These are phyloP conservation scores for Eidolon dupreanum DNA, from an alignment of 2,797 vertebrate species.

Conservation along the genomic window DNA sequence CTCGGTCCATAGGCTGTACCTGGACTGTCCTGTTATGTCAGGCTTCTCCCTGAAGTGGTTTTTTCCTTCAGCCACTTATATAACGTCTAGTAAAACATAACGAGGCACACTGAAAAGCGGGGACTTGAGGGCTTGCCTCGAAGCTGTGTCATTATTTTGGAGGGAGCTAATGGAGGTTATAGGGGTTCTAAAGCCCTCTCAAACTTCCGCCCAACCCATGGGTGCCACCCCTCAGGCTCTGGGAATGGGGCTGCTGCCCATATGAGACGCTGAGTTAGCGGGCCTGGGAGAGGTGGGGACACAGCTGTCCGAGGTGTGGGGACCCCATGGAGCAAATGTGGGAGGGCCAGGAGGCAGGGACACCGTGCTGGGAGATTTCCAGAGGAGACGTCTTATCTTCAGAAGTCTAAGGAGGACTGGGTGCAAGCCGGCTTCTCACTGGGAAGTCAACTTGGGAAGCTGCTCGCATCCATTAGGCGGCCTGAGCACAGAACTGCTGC, in stretches of 20 bases:
- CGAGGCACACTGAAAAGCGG: background rate
- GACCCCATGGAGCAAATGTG: background rate
- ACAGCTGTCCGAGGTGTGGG: background rate
- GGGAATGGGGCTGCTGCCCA: background rate
- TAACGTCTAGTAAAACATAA: background rate
- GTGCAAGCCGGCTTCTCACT: background rate
- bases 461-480: background rate
- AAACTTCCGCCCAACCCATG: background rate
- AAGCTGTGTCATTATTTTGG: background rate
- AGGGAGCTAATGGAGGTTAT: background rate
- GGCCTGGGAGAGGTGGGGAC: background rate
- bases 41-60: background rate
- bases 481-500: background rate
- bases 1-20: rapidly evolving
- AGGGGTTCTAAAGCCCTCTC: background rate
- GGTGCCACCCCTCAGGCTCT: background rate
- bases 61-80: background rate
- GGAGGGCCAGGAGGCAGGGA: background rate
- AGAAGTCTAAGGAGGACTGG: background rate
- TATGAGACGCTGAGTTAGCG: background rate
- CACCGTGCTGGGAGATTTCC: background rate
- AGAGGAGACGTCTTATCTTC: background rate
- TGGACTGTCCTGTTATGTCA: rapidly evolving
- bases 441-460: background rate
- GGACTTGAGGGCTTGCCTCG: background rate